Conservation (phyloP, 2,888 invertebrate species). For the Hirtodrosophila duncani region DNA sequence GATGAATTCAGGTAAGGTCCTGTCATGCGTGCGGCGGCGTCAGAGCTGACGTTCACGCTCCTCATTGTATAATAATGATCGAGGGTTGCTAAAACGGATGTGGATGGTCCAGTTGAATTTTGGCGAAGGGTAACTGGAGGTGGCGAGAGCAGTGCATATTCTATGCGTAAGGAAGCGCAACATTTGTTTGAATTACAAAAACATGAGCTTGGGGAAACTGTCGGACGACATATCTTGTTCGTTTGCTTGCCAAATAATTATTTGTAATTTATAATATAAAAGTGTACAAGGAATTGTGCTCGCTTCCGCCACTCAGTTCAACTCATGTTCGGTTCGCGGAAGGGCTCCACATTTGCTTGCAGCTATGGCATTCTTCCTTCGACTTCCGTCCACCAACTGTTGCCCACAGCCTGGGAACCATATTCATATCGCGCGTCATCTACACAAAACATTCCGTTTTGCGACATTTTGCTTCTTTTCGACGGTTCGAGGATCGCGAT, state of each 20-base stretch:
- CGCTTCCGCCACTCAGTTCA: conserved; percentile 2
- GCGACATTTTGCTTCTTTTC: conserved; percentile 52
- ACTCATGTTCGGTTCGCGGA: conserved; percentile 4
- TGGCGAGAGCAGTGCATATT: conserved; percentile 7
- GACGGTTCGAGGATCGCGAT: conserved; percentile 25
- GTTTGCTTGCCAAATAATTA: conserved; percentile 56
- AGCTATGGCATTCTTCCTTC: no score
- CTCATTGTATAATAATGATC: conserved; percentile 20
- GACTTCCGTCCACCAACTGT: conserved; percentile 14
- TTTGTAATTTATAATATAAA: conserved; percentile 52
- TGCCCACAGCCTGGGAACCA: conserved; percentile 68
- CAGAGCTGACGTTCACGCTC: conserved; percentile 34
- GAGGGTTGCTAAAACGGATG: neutral
- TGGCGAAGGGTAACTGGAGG: no score
- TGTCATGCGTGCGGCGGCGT: conserved; percentile 34
- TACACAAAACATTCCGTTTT: conserved; percentile 68
- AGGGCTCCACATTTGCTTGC: conserved; percentile 7
- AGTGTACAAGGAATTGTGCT: conserved; percentile 33
- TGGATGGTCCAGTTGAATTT: no score
- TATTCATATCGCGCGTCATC: conserved; percentile 73
- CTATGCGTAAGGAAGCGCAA: conserved; percentile 58
- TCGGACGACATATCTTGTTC: conserved; percentile 29
- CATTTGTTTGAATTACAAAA: conserved; percentile 61
- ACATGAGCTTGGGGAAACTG: conserved; percentile 19
- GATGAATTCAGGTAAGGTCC: conserved; percentile 14